phyloP scores from a whole-genome alignment of 2,888 invertebrate genomes.

The Nebria salina region DNA sequence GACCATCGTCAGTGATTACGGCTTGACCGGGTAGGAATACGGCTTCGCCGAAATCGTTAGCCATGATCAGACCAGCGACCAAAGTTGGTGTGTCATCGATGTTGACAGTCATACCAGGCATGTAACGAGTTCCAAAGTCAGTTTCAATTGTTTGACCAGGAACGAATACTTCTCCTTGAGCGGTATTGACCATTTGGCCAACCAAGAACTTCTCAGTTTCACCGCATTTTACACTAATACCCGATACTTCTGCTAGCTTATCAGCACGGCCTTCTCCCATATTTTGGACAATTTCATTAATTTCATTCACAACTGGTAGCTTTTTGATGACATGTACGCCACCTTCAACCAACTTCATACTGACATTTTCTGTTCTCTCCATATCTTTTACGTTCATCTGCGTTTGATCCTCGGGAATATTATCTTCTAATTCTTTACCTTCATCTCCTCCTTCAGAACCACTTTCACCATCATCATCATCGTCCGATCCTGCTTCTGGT shows the following conservation, averaged over 20 bases:
- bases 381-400: constrained; percentile 67
- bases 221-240: constrained; percentile 63
- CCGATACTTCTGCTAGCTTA: constrained; percentile 71
- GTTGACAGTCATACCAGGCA: constrained; percentile 81
- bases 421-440: constrained; percentile 64
- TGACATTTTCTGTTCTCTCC: constrained; percentile 68
- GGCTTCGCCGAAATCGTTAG: constrained; percentile 65
- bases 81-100: constrained; percentile 80
- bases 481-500: constrained; percentile 43
- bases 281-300: constrained; percentile 70
- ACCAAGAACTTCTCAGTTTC: constrained; percentile 79
- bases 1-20: constrained; percentile 59
- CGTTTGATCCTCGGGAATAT: constrained; percentile 58
- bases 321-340: constrained; percentile 65
- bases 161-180: constrained; percentile 60
- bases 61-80: constrained; percentile 81
- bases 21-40: constrained; percentile 60
- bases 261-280: constrained; percentile 69
- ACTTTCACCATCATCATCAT: constrained; percentile 44
- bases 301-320: constrained; percentile 71
- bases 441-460: constrained; percentile 24
- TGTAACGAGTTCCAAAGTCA: constrained; percentile 77
- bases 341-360: constrained; percentile 67
- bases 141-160: constrained; percentile 79
- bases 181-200: constrained; percentile 78